A percentile compares a stretch with the other conserved stretches of the same genome.
These are phyloP conservation scores for Pteromalus puparum DNA, from an alignment of 1,140 invertebrate genomes.

Conservation along the genomic window DNA sequence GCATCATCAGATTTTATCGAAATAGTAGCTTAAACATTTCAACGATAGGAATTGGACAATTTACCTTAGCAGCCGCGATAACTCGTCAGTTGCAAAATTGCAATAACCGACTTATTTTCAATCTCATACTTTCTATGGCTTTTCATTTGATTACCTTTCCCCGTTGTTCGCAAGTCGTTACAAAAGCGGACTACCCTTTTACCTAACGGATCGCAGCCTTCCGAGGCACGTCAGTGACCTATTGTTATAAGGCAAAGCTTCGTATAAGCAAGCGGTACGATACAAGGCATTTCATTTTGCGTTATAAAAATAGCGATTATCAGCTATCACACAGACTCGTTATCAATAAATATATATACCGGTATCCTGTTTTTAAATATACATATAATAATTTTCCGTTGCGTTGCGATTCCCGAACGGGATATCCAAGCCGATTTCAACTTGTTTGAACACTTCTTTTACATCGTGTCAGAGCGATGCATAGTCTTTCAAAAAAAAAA, in stretches of 20 bases:
- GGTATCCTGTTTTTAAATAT: conserved; percentile 7
- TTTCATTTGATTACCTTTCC: neutral
- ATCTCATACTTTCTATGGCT: too few relatives aligned
- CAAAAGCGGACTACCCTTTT: neutral
- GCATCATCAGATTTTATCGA: neutral
- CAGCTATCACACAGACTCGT: conserved; percentile 7
- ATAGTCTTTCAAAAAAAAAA: neutral
- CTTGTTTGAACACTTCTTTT: conserved; percentile 1
- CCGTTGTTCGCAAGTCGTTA: neutral
- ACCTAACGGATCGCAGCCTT: neutral
- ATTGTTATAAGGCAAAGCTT: conserved; percentile 7
- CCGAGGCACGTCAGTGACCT: neutral
- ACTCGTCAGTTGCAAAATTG: neutral
- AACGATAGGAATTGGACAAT: neutral
- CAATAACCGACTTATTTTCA: neutral
- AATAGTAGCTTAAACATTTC: neutral
- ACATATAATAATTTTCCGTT: neutral
- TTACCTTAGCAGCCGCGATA: neutral
- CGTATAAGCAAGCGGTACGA: neutral
- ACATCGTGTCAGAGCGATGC: neutral
- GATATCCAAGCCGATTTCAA: neutral
- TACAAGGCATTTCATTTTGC: conserved; percentile 12
- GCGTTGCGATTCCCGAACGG: neutral
- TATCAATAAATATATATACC: conserved; percentile 4
- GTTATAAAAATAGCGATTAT: conserved; percentile 14